Evolutionary conservation across 1,140 invertebrate species (phyloP).

Genomic region (Drosophila saltans): DNA sequence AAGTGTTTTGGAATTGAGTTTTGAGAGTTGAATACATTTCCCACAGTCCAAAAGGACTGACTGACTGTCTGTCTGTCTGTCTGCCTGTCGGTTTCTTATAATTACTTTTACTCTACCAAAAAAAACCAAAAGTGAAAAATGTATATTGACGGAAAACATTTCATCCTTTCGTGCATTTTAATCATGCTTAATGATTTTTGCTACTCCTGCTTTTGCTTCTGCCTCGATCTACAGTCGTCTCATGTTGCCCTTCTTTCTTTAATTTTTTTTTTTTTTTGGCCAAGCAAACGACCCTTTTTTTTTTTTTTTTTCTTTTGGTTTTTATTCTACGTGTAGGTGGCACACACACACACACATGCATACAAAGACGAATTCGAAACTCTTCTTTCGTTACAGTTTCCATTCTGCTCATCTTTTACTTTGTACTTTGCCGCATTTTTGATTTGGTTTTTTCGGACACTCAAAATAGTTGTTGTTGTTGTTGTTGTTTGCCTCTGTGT

Average conservation of each 20-base stretch:
- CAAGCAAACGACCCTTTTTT: constrained; percentile 30
- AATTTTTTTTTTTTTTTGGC: constrained; percentile 7
- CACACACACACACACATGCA: constrained; percentile 27
- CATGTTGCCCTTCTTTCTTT: constrained; percentile 7
- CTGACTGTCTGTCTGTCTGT: background rate
- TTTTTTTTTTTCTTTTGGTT: constrained; percentile 15
- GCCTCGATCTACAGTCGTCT: background rate
- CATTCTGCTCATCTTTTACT: constrained; percentile 47
- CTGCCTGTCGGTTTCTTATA: constrained; percentile 14
- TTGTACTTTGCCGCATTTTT: constrained; percentile 78
- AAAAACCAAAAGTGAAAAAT: constrained; percentile 19
- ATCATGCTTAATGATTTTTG: constrained; percentile 68
- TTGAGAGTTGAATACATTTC: background rate
- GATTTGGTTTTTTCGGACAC: constrained; percentile 66
- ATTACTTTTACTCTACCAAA: constrained; percentile 24
- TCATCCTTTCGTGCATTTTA: constrained; percentile 66
- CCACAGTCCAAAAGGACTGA: background rate
- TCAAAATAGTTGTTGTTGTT: constrained; percentile 62
- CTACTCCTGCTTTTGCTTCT: constrained; percentile 22
- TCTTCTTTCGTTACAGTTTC: constrained; percentile 75
- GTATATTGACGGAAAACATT: constrained; percentile 48
- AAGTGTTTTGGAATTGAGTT: background rate
- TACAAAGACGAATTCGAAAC: background rate
- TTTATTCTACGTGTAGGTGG: constrained; percentile 56
- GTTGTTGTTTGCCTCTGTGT: constrained; percentile 47